Evolutionary conservation across 2,888 invertebrate genomes (phyloP).

Genomic region (Melanotus villosus): DNA sequence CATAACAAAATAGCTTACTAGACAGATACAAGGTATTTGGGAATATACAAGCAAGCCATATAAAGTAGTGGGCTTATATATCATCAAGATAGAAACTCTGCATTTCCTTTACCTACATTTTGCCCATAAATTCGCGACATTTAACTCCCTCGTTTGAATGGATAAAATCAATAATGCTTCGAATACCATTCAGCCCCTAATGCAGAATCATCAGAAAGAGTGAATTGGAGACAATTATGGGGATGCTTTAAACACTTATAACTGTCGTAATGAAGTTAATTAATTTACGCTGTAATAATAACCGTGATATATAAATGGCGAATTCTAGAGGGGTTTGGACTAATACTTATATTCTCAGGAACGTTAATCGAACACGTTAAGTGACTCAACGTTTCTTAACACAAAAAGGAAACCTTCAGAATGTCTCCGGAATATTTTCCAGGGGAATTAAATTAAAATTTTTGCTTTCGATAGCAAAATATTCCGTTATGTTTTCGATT

Average conservation of each 20-base stretch:
- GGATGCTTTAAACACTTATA: constrained; percentile 20
- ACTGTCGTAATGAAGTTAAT: constrained; percentile 12
- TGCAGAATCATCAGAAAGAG: constrained; percentile 12
- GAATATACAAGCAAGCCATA: no score
- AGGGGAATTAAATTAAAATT: no score
- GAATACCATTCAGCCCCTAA: background rate
- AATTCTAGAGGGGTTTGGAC: constrained; percentile 3
- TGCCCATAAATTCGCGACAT: constrained; percentile 3
- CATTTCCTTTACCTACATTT: background rate
- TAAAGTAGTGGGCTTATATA: background rate
- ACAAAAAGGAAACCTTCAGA: no score
- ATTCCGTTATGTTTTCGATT: no score
- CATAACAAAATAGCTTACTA: no score
- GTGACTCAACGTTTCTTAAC: no score
- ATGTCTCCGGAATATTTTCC: no score
- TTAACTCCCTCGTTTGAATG: constrained; percentile 9
- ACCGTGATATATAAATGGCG: constrained; percentile 10
- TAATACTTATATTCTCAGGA: background rate
- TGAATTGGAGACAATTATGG: constrained; percentile 23
- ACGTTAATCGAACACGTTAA: background rate
- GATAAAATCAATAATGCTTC: constrained; percentile 15
- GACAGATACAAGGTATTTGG: no score
- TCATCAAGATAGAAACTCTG: background rate
- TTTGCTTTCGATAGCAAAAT: no score
- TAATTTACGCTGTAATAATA: constrained; percentile 1